These are phyloP conservation scores for Antennarius striatus DNA, from an alignment of 2,113 vertebrate species.

Conservation along the genomic window DNA sequence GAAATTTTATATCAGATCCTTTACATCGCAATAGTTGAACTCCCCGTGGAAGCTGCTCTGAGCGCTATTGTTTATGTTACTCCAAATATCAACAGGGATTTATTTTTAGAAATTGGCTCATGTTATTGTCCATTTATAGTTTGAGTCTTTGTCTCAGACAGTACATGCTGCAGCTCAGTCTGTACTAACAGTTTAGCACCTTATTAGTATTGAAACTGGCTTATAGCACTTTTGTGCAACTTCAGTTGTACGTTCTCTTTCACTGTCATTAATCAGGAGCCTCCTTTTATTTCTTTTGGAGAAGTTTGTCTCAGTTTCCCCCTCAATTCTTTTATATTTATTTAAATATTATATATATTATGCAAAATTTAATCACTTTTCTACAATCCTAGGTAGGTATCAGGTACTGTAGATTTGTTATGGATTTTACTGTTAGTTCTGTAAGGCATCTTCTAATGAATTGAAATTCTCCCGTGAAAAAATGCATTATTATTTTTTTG, in stretches of 20 bases:
- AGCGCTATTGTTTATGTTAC: conserved; percentile 57
- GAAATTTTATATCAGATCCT: background rate
- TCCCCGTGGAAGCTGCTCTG: conserved; percentile 30
- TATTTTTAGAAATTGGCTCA: conserved; percentile 51
- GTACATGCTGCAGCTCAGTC: conserved; percentile 4
- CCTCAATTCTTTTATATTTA: too few relatives aligned
- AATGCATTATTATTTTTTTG: too few relatives aligned
- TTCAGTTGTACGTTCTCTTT: background rate
- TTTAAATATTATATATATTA: too few relatives aligned
- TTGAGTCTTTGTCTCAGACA: conserved; percentile 32
- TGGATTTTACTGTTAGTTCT: too few relatives aligned
- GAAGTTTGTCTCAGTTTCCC: too few relatives aligned
- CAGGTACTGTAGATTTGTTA: too few relatives aligned
- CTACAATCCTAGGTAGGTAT: too few relatives aligned
- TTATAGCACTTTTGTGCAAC: background rate
- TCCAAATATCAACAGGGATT: conserved; percentile 40
- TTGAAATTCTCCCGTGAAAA: too few relatives aligned
- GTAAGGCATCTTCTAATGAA: too few relatives aligned
- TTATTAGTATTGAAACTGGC: conserved; percentile 41
- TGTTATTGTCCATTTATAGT: conserved; percentile 65
- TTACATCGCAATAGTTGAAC: background rate
- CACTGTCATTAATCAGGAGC: too few relatives aligned
- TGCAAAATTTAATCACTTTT: too few relatives aligned
- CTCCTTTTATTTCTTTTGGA: too few relatives aligned
- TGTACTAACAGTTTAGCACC: background rate